Base-by-base conservation (phyloP, 1,140 invertebrate genomes). In the Dendrolimus kikuchii region DNA sequence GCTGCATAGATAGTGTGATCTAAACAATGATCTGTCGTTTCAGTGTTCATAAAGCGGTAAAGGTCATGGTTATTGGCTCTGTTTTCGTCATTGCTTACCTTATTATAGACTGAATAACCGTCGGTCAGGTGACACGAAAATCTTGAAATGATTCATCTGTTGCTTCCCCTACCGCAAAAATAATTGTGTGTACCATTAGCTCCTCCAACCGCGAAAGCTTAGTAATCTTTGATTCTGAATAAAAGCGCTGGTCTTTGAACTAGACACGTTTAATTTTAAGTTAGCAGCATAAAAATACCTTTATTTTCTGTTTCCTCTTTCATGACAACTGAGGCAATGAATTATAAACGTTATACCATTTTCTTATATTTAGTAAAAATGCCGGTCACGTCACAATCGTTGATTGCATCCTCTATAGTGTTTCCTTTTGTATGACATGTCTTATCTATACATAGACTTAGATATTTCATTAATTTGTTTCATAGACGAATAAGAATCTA, bases 111-210 rank as follows among this genome's bases (percentile, higher is more conserved):
- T 70, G 64, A 67, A 51, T 67, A 67, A 67, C 49, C 50, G 47
- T 53, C 55, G 54, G 55, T 68, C 65, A 66, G 60, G 57, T 74
- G 58, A 38, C 61, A 59, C 55, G 60, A 62, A 59, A 60, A 66
- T 68, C 57, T 62, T 38, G 45, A 53, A 69, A 59, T 81, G 74
- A 78, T 49, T 76, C 66, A 75, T 84, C 68, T 68, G 62, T 74
- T 64, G 70, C 65, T 84, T 84, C 76, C 77, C 74, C 76, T 59
- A 57, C 63, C 53, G 60, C 61, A 56, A 59, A 72, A 69, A 67
- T 79, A 76, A 81, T 77, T 78, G 68, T 74, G 56, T 60, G 47
- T 54, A 57, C 59, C 53, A 84, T 82, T 82, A 79, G 74, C 82
- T 84, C 76, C 76, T 68, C 64, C 48, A 74, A 60, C 52, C 60